A percentile compares a stretch with the other conserved stretches of the same genome.
These are phyloP conservation scores for Limnephilus auricula DNA, from an alignment of 2,888 invertebrate genomes.

Conservation along the genomic window DNA sequence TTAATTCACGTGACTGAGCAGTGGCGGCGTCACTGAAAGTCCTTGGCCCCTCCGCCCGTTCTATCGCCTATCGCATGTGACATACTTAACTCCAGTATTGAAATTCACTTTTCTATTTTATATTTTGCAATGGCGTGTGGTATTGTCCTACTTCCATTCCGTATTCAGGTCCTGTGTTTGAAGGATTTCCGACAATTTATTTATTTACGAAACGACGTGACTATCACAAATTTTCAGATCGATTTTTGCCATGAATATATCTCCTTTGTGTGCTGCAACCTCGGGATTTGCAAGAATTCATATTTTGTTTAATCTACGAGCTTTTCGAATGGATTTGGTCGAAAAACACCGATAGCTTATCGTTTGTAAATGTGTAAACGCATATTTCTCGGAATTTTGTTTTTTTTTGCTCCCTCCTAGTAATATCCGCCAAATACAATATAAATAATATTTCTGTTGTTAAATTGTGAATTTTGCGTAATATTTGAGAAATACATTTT, in stretches of 20 bases:
- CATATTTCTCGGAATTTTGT: no score
- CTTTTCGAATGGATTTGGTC: not conserved
- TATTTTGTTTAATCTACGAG: not conserved
- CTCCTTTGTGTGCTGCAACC: not conserved
- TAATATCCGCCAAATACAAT: no score
- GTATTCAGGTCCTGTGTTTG: not conserved
- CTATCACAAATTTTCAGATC: not conserved
- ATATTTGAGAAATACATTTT: no score
- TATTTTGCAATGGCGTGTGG: not conserved
- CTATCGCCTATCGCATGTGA: not conserved
- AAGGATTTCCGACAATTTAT: conserved; percentile 2
- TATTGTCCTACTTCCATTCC: not conserved
- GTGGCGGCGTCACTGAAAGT: not conserved
- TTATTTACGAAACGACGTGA: not conserved
- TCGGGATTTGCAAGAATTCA: not conserved
- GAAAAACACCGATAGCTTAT: not conserved
- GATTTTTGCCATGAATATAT: not conserved
- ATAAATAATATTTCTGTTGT: no score
- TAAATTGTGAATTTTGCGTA: no score
- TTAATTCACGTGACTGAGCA: not conserved
- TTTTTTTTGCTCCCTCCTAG: no score
- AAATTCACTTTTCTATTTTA: not conserved
- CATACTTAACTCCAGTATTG: not conserved
- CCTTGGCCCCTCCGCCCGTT: not conserved
- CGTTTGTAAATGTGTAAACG: not conserved